Evolutionary conservation across 2,888 invertebrate species (phyloP), one percentile per base, ranked within the genome.

Genomic region (Muscina levida): DNA sequence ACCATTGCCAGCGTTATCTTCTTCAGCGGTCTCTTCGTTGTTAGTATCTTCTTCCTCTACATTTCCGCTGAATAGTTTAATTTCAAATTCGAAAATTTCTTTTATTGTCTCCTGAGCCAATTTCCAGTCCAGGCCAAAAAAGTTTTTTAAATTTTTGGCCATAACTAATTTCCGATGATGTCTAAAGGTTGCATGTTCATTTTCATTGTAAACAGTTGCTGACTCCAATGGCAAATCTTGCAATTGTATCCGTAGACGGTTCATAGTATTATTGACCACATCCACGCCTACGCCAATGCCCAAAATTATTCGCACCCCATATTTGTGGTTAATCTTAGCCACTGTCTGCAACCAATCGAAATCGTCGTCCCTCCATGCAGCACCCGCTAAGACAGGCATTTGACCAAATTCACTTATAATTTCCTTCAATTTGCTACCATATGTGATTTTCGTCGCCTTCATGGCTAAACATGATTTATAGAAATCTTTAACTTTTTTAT

Each of bases 21-120:
- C 71, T 88, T 88, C 1, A 82, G 67, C 2, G 84, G 82, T 5
- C 86, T n/a, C n/a, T n/a, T n/a, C n/a, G n/a, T n/a, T n/a, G n/a
- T n/a, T n/a, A 85, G 73, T 0, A 62, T 83, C 0, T 0, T 87
- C 85, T 3, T 83, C 77, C n/a, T n/a, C n/a, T n/a, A n/a, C 0
- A 86, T 84, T 0, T 67, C 65, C 0, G 72, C 26, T n/a, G 89
- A 72, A 1, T 57, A 74, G 0, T 70, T 31, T 8, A 31, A 8
- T 76, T 17, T 87, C 85, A 1, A 89, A 82, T 0, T 82, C 72
- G 5, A 83, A 77, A 0, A 88, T 42, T 10, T 88, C 80, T 8
- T 76, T 75, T 1, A 87, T 86, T 0, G 83, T 76, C 44, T 73
- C 22, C n/a, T 66, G 77, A 1, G 88, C 88, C 57, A 80, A 53